Base-by-base conservation (phyloP, 1,140 invertebrate species). In the Philopotamus ludificatus region DNA sequence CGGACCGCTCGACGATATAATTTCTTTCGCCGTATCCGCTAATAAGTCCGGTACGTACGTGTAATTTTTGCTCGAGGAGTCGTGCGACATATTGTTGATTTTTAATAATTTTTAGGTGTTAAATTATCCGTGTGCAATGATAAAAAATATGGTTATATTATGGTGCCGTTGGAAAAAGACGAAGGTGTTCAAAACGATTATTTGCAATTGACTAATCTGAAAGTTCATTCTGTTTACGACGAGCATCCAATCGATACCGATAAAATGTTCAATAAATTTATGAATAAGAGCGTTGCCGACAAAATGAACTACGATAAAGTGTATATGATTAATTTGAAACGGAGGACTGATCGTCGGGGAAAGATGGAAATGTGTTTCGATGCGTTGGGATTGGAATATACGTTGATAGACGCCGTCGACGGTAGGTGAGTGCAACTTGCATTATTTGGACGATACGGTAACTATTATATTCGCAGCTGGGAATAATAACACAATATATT, bases 1-100 rank as follows among this genome's bases (percentile, higher is more conserved):
- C 53, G 91, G 92, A 34, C 94, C 95, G 0, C 77, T 84, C 4
- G 94, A 98, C 81, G 96, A 99, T 76, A 95, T 98, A 39, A 97
- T 98, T 71, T 85, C 89, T 9, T 98, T 99, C 83, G 94, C 95
- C 3, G 73, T 91, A 7, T 90, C 88, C 63, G 95, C 96, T 9
- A 90, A 88, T 73, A 81, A 79, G 70, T 84, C 85, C 72, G 84
- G 86, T 87, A 65, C 28, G 15, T 20, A 16, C 28, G 22, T 15
- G 15, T 18, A 16, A 59, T 20, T 28, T 34, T 54, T 39, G 41
- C 18, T 54, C 9, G 3, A 39, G 47, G 28, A 10, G 16, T 41
- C 15, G 15, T 34, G 26, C 23, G 16, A 12, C 16, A 34, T 16
- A 28, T 21, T 23, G 39, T 54, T 23, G 7, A 3, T 18, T 7